Percentiles rank a stretch among this genome's conserved stretches.
Evolutionary conservation across 2,888 invertebrate genomes (phyloP).

Genomic region (Megalurothrips usitatus): DNA sequence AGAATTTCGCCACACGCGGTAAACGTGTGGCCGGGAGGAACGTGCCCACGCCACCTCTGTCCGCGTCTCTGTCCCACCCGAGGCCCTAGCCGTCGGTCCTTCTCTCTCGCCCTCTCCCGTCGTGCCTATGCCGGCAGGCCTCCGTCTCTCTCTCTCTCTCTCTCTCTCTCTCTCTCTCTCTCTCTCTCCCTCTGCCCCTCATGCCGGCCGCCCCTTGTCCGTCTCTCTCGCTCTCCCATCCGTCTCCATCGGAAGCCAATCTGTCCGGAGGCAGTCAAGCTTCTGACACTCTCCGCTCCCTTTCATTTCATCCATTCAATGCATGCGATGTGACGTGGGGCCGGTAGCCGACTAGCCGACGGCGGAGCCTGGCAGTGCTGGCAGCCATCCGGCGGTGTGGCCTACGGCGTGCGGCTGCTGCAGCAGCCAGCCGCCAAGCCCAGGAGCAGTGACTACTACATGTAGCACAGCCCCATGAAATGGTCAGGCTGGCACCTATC

Average conservation of each 20-base stretch:
- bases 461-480: too few relatives aligned
- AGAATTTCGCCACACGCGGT: constrained; percentile 6
- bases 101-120: too few relatives aligned
- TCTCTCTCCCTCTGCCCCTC: not conserved
- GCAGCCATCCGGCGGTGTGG: too few relatives aligned
- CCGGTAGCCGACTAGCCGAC: not conserved
- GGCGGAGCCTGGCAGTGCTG: not conserved
- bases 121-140: not conserved
- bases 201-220: not conserved
- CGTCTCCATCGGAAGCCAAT: constrained; percentile 24
- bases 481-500: too few relatives aligned
- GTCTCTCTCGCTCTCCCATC: not conserved
- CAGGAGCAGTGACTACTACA: too few relatives aligned
- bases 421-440: too few relatives aligned
- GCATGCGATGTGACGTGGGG: not conserved
- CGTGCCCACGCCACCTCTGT: not conserved
- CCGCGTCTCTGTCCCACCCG: not conserved
- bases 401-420: too few relatives aligned
- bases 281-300: not conserved
- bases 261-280: constrained; percentile 6
- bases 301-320: constrained; percentile 13
- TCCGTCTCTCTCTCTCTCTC: not conserved
- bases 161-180: not conserved
- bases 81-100: too few relatives aligned
- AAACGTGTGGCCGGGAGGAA: not conserved